Conservation (phyloP, 2,113 vertebrate species). For the Columba livia region DNA sequence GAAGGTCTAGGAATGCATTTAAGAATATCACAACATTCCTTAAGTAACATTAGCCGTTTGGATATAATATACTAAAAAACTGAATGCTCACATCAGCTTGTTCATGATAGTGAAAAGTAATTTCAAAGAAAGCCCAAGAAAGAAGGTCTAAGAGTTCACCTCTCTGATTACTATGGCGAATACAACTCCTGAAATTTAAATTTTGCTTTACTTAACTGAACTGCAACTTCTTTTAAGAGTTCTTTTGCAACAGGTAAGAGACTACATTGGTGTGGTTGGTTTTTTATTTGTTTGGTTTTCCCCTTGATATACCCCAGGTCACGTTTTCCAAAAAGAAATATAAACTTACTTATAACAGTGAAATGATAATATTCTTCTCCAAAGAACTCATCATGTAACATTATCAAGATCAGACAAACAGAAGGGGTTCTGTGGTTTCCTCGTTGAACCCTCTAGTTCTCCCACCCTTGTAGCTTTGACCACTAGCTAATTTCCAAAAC, state of each 20-base stretch:
- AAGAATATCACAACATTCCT: not conserved
- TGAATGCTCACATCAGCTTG: not conserved
- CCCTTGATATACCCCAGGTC: not conserved
- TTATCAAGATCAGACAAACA: not conserved
- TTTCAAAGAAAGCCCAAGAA: not conserved
- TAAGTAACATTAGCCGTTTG: not conserved
- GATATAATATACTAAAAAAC: not conserved
- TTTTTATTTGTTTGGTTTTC: too few species aligned
- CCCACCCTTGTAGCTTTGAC: not conserved
- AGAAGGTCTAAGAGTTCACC: not conserved
- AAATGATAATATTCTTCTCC: not conserved
- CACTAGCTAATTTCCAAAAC: not conserved
- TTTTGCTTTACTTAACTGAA: not conserved
- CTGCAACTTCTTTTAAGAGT: not conserved
- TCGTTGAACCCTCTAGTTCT: not conserved
- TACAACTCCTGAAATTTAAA: not conserved
- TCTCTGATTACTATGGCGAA: not conserved
- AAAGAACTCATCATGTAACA: not conserved
- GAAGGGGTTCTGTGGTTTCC: not conserved
- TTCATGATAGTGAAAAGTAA: rapidly evolving
- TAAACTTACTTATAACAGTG: not conserved
- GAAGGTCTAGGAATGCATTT: not conserved
- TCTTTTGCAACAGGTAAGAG: not conserved
- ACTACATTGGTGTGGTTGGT: too few species aligned
- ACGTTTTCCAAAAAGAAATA: not conserved